Evolutionary conservation across 1,140 invertebrate species (phyloP), one percentile per base, ranked within the genome.

Genomic region (Nymphalis io): DNA sequence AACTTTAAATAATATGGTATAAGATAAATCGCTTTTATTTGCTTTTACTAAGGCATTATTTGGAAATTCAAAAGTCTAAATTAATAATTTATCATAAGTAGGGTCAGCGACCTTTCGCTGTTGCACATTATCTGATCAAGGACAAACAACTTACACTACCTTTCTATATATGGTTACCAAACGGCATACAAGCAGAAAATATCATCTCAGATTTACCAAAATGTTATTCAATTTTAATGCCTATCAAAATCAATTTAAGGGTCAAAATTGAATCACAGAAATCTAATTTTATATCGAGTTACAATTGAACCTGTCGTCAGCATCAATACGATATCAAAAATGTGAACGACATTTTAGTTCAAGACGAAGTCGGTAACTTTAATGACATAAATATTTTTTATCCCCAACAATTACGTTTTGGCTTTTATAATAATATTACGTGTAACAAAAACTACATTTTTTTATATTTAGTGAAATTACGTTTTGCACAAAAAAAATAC

Each of bases 121-220:
- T 21, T 48, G 55, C 65, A 40, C 38, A 51, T 51, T 51, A 72
- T 51, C 59, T 67, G 64, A 72, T 72, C 70, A 72, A 68, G 70
- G 70, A 72, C 70, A 62, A 68, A 68, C 48, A 68, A 72, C 70
- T 62, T 63, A 63, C 70, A 62, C 65, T 16, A 38, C 70, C 70
- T 68, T 67, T 72, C 60, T 68, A 63, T 69, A 58, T 62, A 69
- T 69, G 48, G 60, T 51, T 51, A 51, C 46, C 16, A 51, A 51
- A 51, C 61, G 39, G 10, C 27, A 38, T 33, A n/a, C 46, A 40
- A 21, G 27, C 46, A 53, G 44, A 62, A 51, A 62, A 48, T 23
- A 62, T 63, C 46, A 51, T 51, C 46, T 51, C 46, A 20, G 12
- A 2, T 18, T 51, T n/a, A 51, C 16, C 18, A 51, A 20, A 8